A percentile compares a stretch with the other conserved stretches of the same genome.
phyloP scores from a whole-genome alignment of 2,113 vertebrate genomes.

The Ellobius talpinus region DNA sequence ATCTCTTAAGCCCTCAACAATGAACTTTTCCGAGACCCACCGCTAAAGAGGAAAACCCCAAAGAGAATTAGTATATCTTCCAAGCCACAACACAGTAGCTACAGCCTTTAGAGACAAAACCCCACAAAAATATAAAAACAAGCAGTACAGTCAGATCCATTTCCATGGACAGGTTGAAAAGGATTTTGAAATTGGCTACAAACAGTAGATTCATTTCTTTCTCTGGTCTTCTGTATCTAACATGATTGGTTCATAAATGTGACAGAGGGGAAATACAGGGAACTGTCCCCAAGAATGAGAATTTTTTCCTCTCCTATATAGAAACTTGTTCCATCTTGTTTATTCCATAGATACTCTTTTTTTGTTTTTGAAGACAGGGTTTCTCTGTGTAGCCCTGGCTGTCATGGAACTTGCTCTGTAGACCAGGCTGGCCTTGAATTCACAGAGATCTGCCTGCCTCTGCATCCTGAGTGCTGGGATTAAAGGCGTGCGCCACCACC shows the following conservation, averaged over 20 bases:
- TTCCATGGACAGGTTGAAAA: slow-evolving; percentile 55
- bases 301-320: not conserved
- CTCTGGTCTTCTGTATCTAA: slow-evolving; percentile 52
- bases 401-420: not conserved
- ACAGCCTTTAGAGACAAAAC: slow-evolving; percentile 52
- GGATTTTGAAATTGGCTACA: slow-evolving; percentile 47
- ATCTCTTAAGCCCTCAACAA: slow-evolving; percentile 98
- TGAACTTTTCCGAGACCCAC: slow-evolving; percentile 99
- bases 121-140: slow-evolving; percentile 57
- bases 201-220: slow-evolving; percentile 44
- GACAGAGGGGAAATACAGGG: not conserved
- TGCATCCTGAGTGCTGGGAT: not conserved
- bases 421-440: not conserved
- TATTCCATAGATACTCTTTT: not conserved
- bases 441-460: not conserved
- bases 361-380: not conserved
- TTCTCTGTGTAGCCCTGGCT: not conserved
- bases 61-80: slow-evolving; percentile 77
- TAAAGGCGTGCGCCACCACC: not conserved
- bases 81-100: slow-evolving; percentile 46
- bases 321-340: slow-evolving; percentile 20
- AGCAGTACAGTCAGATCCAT: not conserved
- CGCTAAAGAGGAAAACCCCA: slow-evolving; percentile 89
- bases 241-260: slow-evolving; percentile 37
- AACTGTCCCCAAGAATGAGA: not conserved